Conservation (phyloP, 1,140 invertebrate genomes). For the Chelonus insularis region DNA sequence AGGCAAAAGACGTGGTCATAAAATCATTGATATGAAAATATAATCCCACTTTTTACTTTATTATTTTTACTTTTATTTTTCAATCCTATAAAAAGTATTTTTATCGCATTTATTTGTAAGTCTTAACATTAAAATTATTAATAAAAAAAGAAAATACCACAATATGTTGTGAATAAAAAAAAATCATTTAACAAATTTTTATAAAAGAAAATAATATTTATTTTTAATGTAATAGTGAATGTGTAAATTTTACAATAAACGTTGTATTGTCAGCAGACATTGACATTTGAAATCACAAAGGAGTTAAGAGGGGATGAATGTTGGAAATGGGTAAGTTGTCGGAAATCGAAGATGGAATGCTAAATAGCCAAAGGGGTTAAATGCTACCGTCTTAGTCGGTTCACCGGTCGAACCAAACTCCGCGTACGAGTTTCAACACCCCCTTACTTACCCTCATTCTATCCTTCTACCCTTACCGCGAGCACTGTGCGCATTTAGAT, state of each 20-base stretch:
- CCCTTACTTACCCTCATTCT: not conserved
- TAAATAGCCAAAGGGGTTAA: conserved; percentile 59
- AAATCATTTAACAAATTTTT: too few relatives aligned
- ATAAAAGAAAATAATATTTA: too few relatives aligned
- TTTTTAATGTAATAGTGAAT: too few relatives aligned
- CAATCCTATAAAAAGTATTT: not conserved
- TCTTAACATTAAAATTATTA: too few relatives aligned
- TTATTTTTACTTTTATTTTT: conserved; percentile 5
- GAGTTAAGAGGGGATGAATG: not conserved
- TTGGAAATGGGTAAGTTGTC: conserved; percentile 1
- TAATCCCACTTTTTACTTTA: conserved; percentile 23
- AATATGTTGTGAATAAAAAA: too few relatives aligned
- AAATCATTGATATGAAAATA: conserved; percentile 63
- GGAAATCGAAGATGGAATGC: conserved; percentile 59
- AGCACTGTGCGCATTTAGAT: conserved; percentile 57
- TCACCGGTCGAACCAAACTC: conserved; percentile 34
- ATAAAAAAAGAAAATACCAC: too few relatives aligned
- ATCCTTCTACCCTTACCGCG: conserved; percentile 23
- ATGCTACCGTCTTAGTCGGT: conserved; percentile 41
- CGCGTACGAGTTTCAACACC: conserved; percentile 26
- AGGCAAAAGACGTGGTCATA: conserved; percentile 57
- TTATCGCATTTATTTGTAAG: too few relatives aligned
- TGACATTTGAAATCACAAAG: not conserved
- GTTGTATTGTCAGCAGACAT: too few relatives aligned
- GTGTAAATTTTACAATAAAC: too few relatives aligned